Evolutionary conservation across 2,888 invertebrate species (phyloP).

Genomic region (Ophioninae sp.): DNA sequence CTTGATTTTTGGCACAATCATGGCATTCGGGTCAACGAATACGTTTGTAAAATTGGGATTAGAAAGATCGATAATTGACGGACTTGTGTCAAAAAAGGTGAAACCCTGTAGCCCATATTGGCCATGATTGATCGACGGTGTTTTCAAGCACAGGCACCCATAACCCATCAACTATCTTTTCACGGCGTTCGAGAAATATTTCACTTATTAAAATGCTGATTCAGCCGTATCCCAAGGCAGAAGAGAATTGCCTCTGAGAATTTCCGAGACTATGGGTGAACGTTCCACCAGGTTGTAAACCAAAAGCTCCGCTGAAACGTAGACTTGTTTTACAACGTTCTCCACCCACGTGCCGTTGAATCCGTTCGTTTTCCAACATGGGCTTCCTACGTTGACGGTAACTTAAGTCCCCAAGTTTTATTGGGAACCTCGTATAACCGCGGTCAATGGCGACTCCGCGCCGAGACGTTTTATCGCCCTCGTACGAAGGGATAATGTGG

Average conservation of each 20-base stretch:
- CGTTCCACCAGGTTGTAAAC: conserved; percentile 12
- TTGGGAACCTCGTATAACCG: conserved; percentile 36
- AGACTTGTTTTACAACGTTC: conserved; percentile 23
- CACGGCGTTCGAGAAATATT: not conserved
- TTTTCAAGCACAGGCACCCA: not conserved
- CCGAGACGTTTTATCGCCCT: conserved; percentile 26
- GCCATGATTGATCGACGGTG: too few relatives aligned
- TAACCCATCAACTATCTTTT: not conserved
- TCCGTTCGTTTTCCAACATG: not conserved
- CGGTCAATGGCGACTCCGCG: conserved; percentile 27
- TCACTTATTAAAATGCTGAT: not conserved
- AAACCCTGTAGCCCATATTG: too few relatives aligned
- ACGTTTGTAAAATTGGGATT: too few relatives aligned
- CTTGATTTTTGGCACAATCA: too few relatives aligned
- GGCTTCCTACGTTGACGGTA: conserved; percentile 2
- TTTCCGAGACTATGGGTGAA: not conserved
- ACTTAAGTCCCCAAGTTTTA: conserved; percentile 48
- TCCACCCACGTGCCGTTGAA: conserved; percentile 28
- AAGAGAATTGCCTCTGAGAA: not conserved
- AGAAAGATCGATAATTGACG: too few relatives aligned
- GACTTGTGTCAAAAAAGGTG: too few relatives aligned
- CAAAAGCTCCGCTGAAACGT: conserved; percentile 41
- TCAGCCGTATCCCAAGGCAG: not conserved
- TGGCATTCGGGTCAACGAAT: too few relatives aligned
- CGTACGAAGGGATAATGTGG: not conserved